Percentiles rank a stretch among this genome's conserved stretches.
These are phyloP conservation scores for Diadegma fenestrale DNA, from an alignment of 2,888 invertebrate genomes.

Conservation along the genomic window DNA sequence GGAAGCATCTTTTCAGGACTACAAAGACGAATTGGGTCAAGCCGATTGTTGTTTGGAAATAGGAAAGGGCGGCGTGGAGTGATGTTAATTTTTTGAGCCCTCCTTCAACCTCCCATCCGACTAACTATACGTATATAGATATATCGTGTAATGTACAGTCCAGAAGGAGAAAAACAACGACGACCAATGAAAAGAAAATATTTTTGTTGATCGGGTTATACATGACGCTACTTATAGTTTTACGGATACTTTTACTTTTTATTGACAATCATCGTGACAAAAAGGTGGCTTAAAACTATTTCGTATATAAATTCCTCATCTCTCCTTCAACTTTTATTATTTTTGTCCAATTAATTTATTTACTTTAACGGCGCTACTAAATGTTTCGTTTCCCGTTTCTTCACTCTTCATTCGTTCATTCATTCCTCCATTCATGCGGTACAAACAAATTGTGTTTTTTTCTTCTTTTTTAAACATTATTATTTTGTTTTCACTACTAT, in stretches of 20 bases:
- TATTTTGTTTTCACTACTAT: conserved; percentile 23
- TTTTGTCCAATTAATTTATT: conserved; percentile 37
- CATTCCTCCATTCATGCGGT: conserved; percentile 41
- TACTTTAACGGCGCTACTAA: conserved; percentile 26
- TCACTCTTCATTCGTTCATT: conserved; percentile 37
- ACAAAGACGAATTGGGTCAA: conserved; percentile 12
- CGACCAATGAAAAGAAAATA: conserved; percentile 51
- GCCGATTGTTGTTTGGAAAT: conserved; percentile 16
- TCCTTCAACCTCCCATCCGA: conserved; percentile 23
- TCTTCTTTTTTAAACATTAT: background rate
- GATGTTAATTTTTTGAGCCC: conserved; percentile 28
- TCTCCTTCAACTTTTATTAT: conserved; percentile 46
- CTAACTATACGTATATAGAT: conserved; percentile 43
- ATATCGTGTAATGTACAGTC: conserved; percentile 54
- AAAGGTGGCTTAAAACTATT: conserved; percentile 80
- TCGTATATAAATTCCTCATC: conserved; percentile 69
- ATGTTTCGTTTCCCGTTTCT: conserved; percentile 26
- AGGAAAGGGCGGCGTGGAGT: conserved; percentile 20
- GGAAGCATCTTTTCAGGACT: background rate
- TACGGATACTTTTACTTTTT: conserved; percentile 62
- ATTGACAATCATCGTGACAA: conserved; percentile 82
- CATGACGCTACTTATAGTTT: conserved; percentile 65
- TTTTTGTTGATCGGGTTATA: conserved; percentile 56
- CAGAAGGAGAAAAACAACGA: conserved; percentile 51
- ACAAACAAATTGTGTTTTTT: background rate